Conservation (phyloP, 2,113 vertebrate genomes). For the Bos taurus region DNA sequence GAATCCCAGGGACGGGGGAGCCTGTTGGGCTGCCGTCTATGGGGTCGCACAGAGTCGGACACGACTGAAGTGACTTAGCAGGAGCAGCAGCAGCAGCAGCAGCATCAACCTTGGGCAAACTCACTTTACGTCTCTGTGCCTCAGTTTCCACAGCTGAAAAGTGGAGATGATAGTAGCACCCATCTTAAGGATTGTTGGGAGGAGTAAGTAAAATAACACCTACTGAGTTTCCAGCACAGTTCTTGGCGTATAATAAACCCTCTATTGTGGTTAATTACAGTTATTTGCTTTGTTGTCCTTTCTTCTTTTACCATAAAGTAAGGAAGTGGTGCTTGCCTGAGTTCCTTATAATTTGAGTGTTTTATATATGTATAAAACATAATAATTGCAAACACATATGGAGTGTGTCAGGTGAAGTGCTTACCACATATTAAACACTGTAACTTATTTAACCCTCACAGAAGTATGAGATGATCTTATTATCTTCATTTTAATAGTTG, state of each 20-base stretch:
- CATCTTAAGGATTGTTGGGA: neutral
- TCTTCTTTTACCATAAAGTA: neutral
- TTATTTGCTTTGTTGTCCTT: neutral
- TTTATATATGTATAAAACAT: neutral
- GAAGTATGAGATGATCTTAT: neutral
- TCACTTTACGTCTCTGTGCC: neutral
- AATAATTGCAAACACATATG: neutral
- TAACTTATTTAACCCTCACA: neutral
- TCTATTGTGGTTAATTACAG: neutral
- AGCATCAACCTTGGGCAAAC: neutral
- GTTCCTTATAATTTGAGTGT: neutral
- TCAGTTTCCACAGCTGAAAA: neutral
- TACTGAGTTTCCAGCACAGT: neutral
- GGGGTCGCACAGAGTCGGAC: too few species aligned
- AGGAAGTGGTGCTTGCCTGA: neutral
- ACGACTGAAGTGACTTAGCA: too few species aligned
- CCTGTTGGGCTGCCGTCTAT: too few species aligned
- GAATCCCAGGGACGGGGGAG: too few species aligned
- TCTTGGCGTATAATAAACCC: neutral
- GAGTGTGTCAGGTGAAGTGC: neutral
- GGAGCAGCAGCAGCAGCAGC: too few species aligned
- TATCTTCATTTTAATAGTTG: neutral
- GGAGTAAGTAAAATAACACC: neutral
- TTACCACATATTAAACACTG: neutral
- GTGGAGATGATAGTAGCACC: neutral